Conservation (phyloP, 2,113 vertebrate species). For the Chloropsis hardwickii region DNA sequence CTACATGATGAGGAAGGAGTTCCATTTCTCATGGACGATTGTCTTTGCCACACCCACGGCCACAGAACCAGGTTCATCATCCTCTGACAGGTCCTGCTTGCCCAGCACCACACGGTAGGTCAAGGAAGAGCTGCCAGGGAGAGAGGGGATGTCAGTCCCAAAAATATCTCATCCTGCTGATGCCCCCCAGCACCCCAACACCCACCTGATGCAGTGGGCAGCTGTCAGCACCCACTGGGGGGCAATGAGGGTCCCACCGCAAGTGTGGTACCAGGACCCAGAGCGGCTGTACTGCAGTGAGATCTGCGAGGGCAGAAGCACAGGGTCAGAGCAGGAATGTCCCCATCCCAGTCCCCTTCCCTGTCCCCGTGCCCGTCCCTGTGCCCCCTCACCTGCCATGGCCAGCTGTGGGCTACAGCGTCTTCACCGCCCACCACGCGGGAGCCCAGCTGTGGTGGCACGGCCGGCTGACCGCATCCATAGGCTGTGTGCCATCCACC, state of each 20-base stretch:
- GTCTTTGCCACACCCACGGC: slow-evolving; percentile 76
- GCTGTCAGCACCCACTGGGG: slow-evolving; percentile 83
- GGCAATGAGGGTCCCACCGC: slow-evolving; percentile 83
- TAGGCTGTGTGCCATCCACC: slow-evolving; percentile 65
- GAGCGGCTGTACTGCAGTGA: slow-evolving; percentile 82
- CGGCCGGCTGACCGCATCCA: slow-evolving; percentile 80
- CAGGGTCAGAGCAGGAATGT: not conserved
- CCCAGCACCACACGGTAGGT: slow-evolving; percentile 88
- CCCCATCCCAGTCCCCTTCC: accelerated
- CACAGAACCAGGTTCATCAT: slow-evolving; percentile 66
- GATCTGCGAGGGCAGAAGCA: slow-evolving; percentile 64
- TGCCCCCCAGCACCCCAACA: accelerated
- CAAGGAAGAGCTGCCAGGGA: slow-evolving; percentile 30
- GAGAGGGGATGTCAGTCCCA: not conserved
- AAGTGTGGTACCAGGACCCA: slow-evolving; percentile 79
- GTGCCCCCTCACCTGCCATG: slow-evolving; percentile 86
- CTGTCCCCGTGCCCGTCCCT: not conserved
- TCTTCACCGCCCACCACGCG: slow-evolving; percentile 87
- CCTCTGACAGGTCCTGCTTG: slow-evolving; percentile 76
- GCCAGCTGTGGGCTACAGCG: slow-evolving; percentile 86
- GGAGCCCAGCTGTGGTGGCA: slow-evolving; percentile 60
- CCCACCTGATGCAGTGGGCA: slow-evolving; percentile 73
- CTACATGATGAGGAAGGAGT: slow-evolving; percentile 62
- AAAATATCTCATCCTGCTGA: accelerated
- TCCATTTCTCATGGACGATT: slow-evolving; percentile 86